Conservation (phyloP, 2,797 vertebrate species). For the Crenuchus spilurus region DNA sequence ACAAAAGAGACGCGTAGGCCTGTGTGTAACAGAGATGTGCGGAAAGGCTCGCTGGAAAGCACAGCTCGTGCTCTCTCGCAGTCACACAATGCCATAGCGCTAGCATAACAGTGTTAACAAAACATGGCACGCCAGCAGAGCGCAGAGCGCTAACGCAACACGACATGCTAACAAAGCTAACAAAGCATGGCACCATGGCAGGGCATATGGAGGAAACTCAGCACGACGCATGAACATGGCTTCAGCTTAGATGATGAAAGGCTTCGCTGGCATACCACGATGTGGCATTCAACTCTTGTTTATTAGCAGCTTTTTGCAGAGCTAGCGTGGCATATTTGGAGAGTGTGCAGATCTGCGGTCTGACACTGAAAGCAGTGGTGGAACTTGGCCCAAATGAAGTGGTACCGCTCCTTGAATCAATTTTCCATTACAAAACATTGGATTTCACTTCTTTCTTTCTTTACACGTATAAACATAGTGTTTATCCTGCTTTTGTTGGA, state of each 20-base stretch:
- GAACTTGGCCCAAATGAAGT: too few species aligned
- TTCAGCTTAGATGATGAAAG: neutral
- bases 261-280: neutral
- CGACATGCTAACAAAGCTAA: slow-evolving; percentile 26
- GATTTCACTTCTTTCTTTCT: too few species aligned
- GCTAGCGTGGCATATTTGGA: neutral
- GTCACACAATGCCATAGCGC: slow-evolving; percentile 24
- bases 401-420: too few species aligned
- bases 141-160: slow-evolving; percentile 32
- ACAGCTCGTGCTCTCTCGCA: slow-evolving; percentile 23
- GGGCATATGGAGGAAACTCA: slow-evolving; percentile 45
- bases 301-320: neutral
- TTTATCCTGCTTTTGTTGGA: too few species aligned
- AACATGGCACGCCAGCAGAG: slow-evolving; percentile 33
- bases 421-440: too few species aligned
- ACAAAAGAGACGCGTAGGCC: too few species aligned
- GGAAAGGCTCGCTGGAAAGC: slow-evolving; percentile 31
- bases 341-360: neutral
- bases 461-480: too few species aligned
- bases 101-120: slow-evolving; percentile 30
- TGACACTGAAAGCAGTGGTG: too few species aligned
- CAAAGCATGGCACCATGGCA: slow-evolving; percentile 29
- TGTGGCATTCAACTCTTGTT: neutral
- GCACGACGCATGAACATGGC: slow-evolving; percentile 23
- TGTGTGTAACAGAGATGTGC: slow-evolving; percentile 21